A percentile compares a stretch with the other conserved stretches of the same genome.
These are phyloP conservation scores for Plebejus argus DNA, from an alignment of 2,888 invertebrate species.

Conservation along the genomic window DNA sequence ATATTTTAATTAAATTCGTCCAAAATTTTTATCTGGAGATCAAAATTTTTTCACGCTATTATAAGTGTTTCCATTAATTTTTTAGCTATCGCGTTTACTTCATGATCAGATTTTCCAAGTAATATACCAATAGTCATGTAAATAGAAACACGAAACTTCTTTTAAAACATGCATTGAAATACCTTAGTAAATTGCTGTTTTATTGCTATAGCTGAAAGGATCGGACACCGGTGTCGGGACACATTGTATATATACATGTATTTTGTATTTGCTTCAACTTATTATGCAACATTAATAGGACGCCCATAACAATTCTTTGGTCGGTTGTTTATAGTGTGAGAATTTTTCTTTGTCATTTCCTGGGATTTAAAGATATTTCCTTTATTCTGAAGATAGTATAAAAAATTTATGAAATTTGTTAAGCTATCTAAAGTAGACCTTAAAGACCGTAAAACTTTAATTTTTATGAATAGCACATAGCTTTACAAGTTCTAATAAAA, in stretches of 20 bases:
- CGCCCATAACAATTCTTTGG: no score
- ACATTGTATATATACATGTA: no score
- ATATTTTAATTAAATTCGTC: not conserved
- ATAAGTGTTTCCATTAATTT: not conserved
- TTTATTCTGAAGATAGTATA: no score
- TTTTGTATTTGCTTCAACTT: not conserved
- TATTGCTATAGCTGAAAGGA: not conserved
- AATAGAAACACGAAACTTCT: conserved; percentile 3
- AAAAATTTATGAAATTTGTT: no score
- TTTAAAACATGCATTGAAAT: conserved; percentile 19
- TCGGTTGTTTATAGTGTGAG: no score
- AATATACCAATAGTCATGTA: conserved; percentile 12
- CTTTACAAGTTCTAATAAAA: not conserved
- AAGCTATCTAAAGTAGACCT: no score
- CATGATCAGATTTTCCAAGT: not conserved
- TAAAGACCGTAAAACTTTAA: no score
- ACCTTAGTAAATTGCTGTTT: conserved; percentile 14
- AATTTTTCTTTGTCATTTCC: no score
- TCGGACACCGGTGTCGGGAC: no score
- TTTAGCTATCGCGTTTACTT: not conserved
- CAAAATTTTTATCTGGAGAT: not conserved
- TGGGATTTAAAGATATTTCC: no score
- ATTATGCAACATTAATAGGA: no score
- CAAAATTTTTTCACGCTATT: not conserved
- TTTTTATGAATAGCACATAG: no score